These are phyloP conservation scores for Actias luna DNA, from an alignment of 2,888 invertebrate species.

Conservation along the genomic window DNA sequence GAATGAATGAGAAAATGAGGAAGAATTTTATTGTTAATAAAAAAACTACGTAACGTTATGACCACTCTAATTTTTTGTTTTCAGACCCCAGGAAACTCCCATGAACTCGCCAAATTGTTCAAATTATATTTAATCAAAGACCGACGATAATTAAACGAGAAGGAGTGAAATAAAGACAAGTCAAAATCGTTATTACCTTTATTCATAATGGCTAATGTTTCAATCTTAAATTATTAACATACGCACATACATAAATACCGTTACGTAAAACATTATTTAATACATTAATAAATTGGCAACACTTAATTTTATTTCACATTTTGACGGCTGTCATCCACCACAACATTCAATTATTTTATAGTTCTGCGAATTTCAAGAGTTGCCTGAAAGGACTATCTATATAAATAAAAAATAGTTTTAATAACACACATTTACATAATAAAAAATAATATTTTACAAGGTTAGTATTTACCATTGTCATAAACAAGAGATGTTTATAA, in stretches of 20 bases:
- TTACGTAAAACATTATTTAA: not conserved
- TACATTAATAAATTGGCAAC: conserved; percentile 1
- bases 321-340: not conserved
- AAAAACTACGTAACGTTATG: too few relatives aligned
- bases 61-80: too few relatives aligned
- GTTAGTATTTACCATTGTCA: not conserved
- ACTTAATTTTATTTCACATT: conserved; percentile 1
- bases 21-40: too few relatives aligned
- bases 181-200: conserved; percentile 3
- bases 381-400: not conserved
- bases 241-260: not conserved
- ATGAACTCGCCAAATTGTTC: not conserved
- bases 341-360: not conserved
- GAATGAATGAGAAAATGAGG: too few relatives aligned
- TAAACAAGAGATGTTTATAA: too few relatives aligned
- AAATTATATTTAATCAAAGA: not conserved
- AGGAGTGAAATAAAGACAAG: not conserved
- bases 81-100: not conserved
- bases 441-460: not conserved
- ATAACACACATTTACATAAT: conserved; percentile 1
- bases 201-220: not conserved
- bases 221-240: not conserved
- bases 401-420: not conserved
- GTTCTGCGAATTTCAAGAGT: not conserved
- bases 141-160: not conserved